phyloP scores from a whole-genome alignment of 2,113 vertebrate species.

The Symphodus melops region DNA sequence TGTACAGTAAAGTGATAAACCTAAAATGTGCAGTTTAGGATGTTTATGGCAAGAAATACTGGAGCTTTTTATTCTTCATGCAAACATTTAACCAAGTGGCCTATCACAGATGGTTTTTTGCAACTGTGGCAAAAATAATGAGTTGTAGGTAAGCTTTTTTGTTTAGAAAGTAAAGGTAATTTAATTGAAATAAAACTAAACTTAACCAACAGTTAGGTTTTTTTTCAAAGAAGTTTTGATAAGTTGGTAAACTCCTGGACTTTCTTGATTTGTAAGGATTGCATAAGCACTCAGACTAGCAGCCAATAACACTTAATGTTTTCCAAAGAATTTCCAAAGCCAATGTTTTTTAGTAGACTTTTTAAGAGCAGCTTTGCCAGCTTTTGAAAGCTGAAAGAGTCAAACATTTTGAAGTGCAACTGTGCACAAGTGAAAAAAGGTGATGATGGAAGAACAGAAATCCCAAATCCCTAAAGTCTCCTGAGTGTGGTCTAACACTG shows the following conservation, averaged over 20 bases:
- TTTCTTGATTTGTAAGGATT: conserved; percentile 7
- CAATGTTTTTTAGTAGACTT: conserved; percentile 34
- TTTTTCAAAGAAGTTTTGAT: too few relatives aligned
- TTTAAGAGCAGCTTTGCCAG: conserved; percentile 48
- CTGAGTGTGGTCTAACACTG: conserved; percentile 38
- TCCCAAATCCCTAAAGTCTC: conserved; percentile 51
- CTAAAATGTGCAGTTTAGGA: too few relatives aligned
- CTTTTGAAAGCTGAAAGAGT: conserved; percentile 25
- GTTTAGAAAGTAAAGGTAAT: too few relatives aligned
- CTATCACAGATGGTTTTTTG: too few relatives aligned
- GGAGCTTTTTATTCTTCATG: too few relatives aligned
- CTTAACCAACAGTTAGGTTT: too few relatives aligned
- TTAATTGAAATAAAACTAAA: too few relatives aligned
- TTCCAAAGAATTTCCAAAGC: conserved; percentile 36
- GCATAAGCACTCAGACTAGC: neutral
- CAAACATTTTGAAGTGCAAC: conserved; percentile 38
- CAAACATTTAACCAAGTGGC: too few relatives aligned
- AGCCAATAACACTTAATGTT: conserved; percentile 32
- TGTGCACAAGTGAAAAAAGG: neutral
- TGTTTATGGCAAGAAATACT: too few relatives aligned
- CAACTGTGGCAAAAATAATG: too few relatives aligned
- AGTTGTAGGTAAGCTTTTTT: too few relatives aligned
- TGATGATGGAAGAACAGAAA: conserved; percentile 42
- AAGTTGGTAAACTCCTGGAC: neutral
- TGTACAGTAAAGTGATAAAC: too few relatives aligned